Base-by-base conservation (phyloP, 1,140 invertebrate species). In the Lucilia cuprina region DNA sequence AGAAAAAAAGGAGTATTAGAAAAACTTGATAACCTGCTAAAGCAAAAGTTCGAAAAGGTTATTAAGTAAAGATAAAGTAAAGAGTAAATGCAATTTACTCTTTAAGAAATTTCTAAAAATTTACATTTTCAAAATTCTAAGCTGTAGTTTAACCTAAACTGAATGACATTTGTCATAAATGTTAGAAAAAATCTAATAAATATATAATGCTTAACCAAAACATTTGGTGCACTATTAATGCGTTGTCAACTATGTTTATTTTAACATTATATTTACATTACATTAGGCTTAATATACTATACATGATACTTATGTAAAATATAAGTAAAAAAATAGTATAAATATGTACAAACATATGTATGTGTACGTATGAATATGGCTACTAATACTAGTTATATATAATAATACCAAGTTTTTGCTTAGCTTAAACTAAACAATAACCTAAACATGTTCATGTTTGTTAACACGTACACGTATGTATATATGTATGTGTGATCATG, bases 261-360 rank as follows among this genome's bases (percentile, higher is more conserved):
- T 70, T 70, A 70, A 70, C 65, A 25, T 70, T 70, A 70, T 70
- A n/a, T 70, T 70, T 70, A 70, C 65, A 70, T 70, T 70, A 70
- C 65, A 70, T 70, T 70, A 70, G 21, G 65, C 19, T 70, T 70
- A 19, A 19, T 70, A 21, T 70, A 70, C 21, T 70, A 70, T 21
- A 70, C 19, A 41, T 41, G 5, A 70, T 70, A 70, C 12, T 21
- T 70, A 21, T 70, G 13, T 60, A 60, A 10, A 41, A 14, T 9
- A 70, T 21, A 21, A 21, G 50, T 12, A 55, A 5, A 55, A 55
- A 55, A 17, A 55, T 12, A 14, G 50, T 30, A 30, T 30, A 55
- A n/a, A 13, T n/a, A n/a, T n/a, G n/a, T n/a, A n/a, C n/a, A n/a
- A n/a, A n/a, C n/a, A n/a, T n/a, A n/a, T 55, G 50, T 55, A 55